phyloP scores from a whole-genome alignment of 2,113 vertebrate genomes.

The Hyaena hyaena region DNA sequence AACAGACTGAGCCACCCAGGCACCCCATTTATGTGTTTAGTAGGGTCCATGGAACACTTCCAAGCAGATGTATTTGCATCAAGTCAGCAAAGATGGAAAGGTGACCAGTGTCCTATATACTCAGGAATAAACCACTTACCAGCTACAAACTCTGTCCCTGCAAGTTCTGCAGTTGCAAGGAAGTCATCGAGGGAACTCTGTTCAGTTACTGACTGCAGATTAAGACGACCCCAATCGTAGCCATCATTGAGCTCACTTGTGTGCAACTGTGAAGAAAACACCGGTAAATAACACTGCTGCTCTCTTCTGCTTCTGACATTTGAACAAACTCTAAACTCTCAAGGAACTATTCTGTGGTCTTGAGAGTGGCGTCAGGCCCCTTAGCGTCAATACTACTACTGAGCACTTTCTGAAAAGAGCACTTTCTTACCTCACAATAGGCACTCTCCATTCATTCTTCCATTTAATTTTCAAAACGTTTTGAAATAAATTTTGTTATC shows the following conservation, averaged over 20 bases:
- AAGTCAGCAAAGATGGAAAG: neutral
- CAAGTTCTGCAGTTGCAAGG: constrained; percentile 96
- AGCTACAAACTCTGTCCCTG: constrained; percentile 95
- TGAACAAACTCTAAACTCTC: neutral
- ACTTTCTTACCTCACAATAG: neutral
- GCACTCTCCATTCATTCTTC: neutral
- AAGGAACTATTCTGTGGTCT: neutral
- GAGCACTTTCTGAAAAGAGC: neutral
- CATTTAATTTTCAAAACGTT: neutral
- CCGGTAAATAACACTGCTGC: neutral
- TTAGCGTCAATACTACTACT: neutral
- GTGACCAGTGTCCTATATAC: neutral
- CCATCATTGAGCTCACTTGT: constrained; percentile 94
- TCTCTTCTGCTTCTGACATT: neutral
- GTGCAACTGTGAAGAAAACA: constrained; percentile 88
- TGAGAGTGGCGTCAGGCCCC: neutral
- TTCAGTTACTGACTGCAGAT: constrained; percentile 95
- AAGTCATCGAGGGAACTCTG: constrained; percentile 97
- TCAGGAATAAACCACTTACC: constrained; percentile 84
- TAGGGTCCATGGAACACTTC: neutral
- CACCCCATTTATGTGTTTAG: neutral
- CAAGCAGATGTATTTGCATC: neutral
- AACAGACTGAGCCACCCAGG: no score
- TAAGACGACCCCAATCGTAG: constrained; percentile 93
- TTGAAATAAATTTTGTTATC: neutral